Conservation (phyloP, 2,113 vertebrate species). For the Athene noctua region DNA sequence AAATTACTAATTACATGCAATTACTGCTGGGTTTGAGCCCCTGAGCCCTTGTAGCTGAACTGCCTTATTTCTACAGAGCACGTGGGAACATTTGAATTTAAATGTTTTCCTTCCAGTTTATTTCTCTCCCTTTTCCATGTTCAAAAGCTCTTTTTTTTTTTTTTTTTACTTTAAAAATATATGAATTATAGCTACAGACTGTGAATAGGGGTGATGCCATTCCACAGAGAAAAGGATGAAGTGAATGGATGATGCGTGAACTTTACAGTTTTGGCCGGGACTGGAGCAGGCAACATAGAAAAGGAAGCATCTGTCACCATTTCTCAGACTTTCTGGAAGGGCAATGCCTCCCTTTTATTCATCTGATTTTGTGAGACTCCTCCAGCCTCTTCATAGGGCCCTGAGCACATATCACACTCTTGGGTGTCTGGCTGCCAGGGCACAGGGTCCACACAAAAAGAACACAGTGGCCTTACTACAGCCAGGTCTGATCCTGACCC, state of each 20-base stretch:
- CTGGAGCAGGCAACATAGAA: not conserved
- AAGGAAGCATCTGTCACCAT: not conserved
- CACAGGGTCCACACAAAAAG: rapidly evolving
- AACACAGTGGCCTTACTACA: not conserved
- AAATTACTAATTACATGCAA: not conserved
- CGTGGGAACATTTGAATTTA: not conserved
- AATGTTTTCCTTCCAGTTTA: not conserved
- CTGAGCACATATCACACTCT: not conserved
- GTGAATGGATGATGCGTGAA: not conserved
- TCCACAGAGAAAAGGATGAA: not conserved
- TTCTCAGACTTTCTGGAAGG: not conserved
- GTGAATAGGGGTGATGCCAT: not conserved
- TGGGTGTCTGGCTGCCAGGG: not conserved
- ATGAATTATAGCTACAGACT: not conserved
- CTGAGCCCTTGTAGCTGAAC: not conserved
- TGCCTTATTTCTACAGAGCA: not conserved
- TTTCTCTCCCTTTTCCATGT: not conserved
- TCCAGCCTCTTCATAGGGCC: not conserved
- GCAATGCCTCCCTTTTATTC: not conserved
- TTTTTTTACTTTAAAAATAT: not conserved
- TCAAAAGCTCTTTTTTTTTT: not conserved
- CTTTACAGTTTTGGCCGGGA: not conserved
- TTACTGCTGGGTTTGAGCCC: not conserved
- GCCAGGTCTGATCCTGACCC: not conserved
- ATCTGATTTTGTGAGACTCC: not conserved